Evolutionary conservation across 2,797 vertebrate genomes (phyloP).

Genomic region (Sebastes iracundus): DNA sequence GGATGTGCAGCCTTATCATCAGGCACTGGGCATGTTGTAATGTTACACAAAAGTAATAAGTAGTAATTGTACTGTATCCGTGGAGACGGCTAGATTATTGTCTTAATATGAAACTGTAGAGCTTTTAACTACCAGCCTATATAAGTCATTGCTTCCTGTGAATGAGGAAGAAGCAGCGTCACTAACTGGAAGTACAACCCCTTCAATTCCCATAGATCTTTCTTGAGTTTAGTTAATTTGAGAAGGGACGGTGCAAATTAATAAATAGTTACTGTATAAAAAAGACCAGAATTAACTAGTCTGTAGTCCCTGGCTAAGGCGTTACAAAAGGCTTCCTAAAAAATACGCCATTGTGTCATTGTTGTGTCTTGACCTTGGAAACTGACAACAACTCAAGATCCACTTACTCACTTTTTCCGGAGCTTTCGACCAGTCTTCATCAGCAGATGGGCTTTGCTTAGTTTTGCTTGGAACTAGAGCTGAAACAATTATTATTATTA

Average conservation of each 20-base stretch:
- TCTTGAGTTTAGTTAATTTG: neutral
- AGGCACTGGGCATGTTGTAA: neutral
- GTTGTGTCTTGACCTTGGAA: neutral
- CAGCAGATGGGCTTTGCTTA: neutral
- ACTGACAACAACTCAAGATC: neutral
- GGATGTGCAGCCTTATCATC: neutral
- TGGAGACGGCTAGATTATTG: neutral
- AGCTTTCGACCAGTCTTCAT: neutral
- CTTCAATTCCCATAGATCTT: neutral
- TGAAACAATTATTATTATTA: neutral
- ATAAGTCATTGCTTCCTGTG: neutral
- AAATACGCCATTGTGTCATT: neutral
- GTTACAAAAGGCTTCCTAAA: too few relatives aligned
- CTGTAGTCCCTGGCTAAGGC: fast-evolving
- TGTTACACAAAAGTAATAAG: neutral
- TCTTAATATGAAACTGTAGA: neutral
- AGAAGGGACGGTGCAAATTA: too few relatives aligned
- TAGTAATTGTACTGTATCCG: neutral
- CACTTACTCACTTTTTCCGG: neutral
- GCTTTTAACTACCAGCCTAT: neutral
- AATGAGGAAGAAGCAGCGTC: neutral
- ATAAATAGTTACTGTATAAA: too few relatives aligned
- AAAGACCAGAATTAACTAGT: too few relatives aligned
- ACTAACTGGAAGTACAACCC: neutral
- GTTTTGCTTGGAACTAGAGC: neutral